phyloP scores from a whole-genome alignment of 2,113 vertebrate species.

The Hiodon tergisus region DNA sequence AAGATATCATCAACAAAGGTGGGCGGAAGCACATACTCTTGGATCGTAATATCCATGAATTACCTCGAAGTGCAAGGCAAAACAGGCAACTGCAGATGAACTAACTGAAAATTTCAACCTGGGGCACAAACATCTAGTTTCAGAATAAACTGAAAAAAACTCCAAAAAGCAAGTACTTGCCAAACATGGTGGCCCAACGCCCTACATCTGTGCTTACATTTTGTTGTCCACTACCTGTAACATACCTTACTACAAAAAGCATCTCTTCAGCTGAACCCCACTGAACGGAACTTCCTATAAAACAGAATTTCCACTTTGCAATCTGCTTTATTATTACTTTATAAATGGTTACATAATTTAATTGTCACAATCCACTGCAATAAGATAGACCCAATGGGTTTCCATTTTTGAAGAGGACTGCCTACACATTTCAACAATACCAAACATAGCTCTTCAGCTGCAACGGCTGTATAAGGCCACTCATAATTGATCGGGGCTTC shows the following conservation, averaged over 20 bases:
- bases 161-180: not conserved
- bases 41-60: too few relatives aligned
- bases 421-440: conserved; percentile 41
- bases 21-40: too few relatives aligned
- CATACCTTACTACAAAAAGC: not conserved
- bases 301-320: not conserved
- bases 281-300: not conserved
- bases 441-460: conserved; percentile 31
- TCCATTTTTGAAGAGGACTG: conserved; percentile 39
- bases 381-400: conserved; percentile 24
- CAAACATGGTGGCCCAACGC: not conserved
- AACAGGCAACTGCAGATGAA: too few relatives aligned
- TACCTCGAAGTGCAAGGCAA: too few relatives aligned
- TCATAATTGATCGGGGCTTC: conserved; percentile 36
- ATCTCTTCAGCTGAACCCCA: too few relatives aligned
- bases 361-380: conserved; percentile 5
- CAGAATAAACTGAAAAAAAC: too few relatives aligned
- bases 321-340: not conserved
- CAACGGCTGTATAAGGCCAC: conserved; percentile 27
- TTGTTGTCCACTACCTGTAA: not conserved
- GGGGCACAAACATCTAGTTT: too few relatives aligned
- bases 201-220: not conserved
- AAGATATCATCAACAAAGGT: too few relatives aligned
- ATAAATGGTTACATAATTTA: conserved; percentile 23
- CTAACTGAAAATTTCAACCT: too few relatives aligned